Evolutionary conservation across 1,140 invertebrate genomes (phyloP), one percentile per base, ranked within the genome.

Genomic region (Cecropterus lyciades): DNA sequence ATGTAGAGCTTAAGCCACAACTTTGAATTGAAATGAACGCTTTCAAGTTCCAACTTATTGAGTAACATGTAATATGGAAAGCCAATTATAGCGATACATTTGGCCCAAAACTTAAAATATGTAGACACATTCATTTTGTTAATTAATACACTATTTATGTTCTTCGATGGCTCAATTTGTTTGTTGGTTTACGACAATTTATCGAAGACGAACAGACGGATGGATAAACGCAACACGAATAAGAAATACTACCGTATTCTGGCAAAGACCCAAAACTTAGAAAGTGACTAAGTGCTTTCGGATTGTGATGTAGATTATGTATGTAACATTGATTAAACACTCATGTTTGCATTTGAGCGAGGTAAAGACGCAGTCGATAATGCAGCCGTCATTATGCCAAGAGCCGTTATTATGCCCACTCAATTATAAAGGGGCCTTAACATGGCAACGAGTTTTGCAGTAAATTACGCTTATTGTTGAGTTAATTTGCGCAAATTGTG

Each of bases 381-480:
- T 70, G 48, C 60, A 74, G 56, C 66, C 60, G 65, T 65, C 49
- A 73, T 76, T 75, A 71, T 67, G 71, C 67, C 67, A 74, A 72
- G 45, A 65, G 67, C 69, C 69, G 57, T 62, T 62, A 79, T 84
- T 81, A 84, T 70, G 75, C 67, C 69, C 71, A 68, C 67, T 79
- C 69, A 77, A 82, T 80, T 80, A 81, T 80, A 75, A 80, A 70
- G 60, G 60, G 73, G 60, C 51, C 77, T 77, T 74, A 72, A 76
- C 65, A 80, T 65, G 73, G 69, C 70, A 70, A 78, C 70, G 57
- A 70, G 77, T 77, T 82, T 80, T 79, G 72, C 74, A 76, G 72
- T 80, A 76, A 77, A 75, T 81, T 78, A 71, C 74, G 75, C 70
- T 66, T 71, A 82, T 80, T 82, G 80, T 74, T 69, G 66, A 63